Evolutionary conservation across 2,888 invertebrate species (phyloP).

Genomic region (Drosophila phalerata): DNA sequence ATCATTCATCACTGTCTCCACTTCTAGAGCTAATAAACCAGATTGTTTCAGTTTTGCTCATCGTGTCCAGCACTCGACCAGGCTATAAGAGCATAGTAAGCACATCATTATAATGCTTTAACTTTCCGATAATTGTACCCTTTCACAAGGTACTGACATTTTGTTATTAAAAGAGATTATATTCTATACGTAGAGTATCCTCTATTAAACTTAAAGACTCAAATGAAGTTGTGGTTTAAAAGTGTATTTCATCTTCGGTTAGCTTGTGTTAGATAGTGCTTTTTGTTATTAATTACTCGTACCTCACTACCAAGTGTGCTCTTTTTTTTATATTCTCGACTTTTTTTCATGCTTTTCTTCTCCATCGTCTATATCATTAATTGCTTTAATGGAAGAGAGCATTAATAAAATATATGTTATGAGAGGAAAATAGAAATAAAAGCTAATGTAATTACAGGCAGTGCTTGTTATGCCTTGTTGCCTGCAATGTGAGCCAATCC

Average conservation of each 20-base stretch:
- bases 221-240: background rate
- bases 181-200: background rate
- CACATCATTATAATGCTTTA: constrained; percentile 59
- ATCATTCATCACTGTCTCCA: constrained; percentile 48
- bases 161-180: background rate
- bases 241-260: constrained; percentile 11
- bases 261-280: background rate
- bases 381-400: constrained; percentile 61
- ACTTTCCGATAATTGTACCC: constrained; percentile 54
- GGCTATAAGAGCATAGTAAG: constrained; percentile 37
- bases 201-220: background rate
- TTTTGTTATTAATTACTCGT: constrained; percentile 60
- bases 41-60: constrained; percentile 32
- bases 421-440: constrained; percentile 70
- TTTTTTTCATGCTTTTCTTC: background rate
- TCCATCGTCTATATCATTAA: constrained; percentile 46
- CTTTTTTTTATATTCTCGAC: constrained; percentile 3
- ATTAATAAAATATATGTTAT: constrained; percentile 69
- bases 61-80: constrained; percentile 1
- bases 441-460: constrained; percentile 70
- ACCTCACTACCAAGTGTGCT: constrained; percentile 37
- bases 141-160: background rate
- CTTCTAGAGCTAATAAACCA: constrained; percentile 33
- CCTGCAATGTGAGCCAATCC: constrained; percentile 21
- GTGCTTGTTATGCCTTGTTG: constrained; percentile 50